Base-by-base conservation (phyloP, 2,113 vertebrate genomes). In the Pomatostomus ruficeps region DNA sequence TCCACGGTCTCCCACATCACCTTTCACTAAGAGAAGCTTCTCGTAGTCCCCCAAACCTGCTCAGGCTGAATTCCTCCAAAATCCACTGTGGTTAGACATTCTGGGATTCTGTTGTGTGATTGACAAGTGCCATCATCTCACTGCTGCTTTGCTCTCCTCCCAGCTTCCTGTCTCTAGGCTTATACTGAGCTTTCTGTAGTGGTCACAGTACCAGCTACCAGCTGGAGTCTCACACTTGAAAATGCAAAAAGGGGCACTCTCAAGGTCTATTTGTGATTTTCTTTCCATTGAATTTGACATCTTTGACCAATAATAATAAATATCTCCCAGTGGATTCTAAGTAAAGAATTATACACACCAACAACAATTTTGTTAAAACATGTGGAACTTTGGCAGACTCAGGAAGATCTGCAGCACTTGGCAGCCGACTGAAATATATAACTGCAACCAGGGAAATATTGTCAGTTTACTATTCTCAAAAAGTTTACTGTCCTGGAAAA, bases 401-500 rank as follows among this genome's bases (percentile, higher is more conserved):
- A 5, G 51, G 84, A 94, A 77, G 80, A 85, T 66, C 62, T 76
- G 62, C n/a, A 85, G 58, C 70, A 80, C 81, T 58, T 94, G 94
- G 87, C 67, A 88, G 46, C 35, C 83, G 51, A 55, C 12, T 78
- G 36, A 81, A 95, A 86, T 65, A 49, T 49, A 38, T 75, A 87
- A 63, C 36, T 83, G 77, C 63, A 92, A 79, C 78, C 43, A 80
- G 94, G 91, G 91, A 96, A 93, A 95, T 89, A 91, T 20, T 75
- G 45, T 46, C 78, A 77, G n/a, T 96, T 97, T 96, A 94, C 83
- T 96, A 91, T 63, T 71, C 79, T 86, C 79, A 85, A 93, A 95
- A 93, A 88, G 49, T 95, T 96, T 82, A 88, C 73, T 82, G 42
- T 85, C 89, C 87, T 85, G 77, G 87, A 94, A 95, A 94, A 90